Evolutionary conservation across 1,140 invertebrate genomes (phyloP).

Genomic region (Drosophila yakuba): DNA sequence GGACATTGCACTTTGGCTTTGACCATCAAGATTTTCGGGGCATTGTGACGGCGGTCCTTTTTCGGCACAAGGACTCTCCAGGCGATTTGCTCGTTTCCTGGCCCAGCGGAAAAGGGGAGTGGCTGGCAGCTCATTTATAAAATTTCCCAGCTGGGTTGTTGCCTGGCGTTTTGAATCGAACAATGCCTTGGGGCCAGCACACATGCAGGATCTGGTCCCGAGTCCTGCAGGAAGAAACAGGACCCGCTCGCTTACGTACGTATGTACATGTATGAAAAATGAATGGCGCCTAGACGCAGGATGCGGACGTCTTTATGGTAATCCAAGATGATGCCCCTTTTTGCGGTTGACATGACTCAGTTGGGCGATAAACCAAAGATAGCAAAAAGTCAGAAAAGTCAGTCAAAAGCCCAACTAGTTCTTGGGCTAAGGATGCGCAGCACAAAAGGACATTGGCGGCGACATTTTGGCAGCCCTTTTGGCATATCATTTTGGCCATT

Average conservation of each 20-base stretch:
- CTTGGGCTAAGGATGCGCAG: conserved; percentile 9
- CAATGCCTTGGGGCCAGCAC: conserved; percentile 58
- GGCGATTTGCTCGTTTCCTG: conserved; percentile 68
- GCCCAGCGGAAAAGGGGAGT: not conserved
- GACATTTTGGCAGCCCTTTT: conserved; percentile 76
- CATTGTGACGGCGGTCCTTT: conserved; percentile 18
- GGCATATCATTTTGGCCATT: conserved; percentile 58
- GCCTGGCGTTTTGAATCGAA: conserved; percentile 72
- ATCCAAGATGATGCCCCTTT: conserved; percentile 74
- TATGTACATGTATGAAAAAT: conserved; percentile 72
- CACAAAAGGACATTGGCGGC: conserved; percentile 65
- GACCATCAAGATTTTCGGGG: conserved; percentile 69
- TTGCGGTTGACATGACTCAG: conserved; percentile 81
- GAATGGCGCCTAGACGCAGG: conserved; percentile 67
- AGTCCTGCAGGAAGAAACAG: conserved; percentile 23
- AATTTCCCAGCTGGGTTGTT: conserved; percentile 40
- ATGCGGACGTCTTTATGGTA: conserved; percentile 73
- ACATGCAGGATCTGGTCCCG: conserved; percentile 41
- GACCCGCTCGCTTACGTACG: conserved; percentile 32
- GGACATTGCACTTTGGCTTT: conserved; percentile 82
- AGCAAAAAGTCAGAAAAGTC: conserved; percentile 77
- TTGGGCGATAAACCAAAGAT: conserved; percentile 79
- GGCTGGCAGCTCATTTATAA: conserved; percentile 74
- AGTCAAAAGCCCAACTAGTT: conserved; percentile 65
- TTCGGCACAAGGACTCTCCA: conserved; percentile 53